These are phyloP conservation scores for Odontesthes bonariensis DNA, from an alignment of 2,113 vertebrate genomes.

Conservation along the genomic window DNA sequence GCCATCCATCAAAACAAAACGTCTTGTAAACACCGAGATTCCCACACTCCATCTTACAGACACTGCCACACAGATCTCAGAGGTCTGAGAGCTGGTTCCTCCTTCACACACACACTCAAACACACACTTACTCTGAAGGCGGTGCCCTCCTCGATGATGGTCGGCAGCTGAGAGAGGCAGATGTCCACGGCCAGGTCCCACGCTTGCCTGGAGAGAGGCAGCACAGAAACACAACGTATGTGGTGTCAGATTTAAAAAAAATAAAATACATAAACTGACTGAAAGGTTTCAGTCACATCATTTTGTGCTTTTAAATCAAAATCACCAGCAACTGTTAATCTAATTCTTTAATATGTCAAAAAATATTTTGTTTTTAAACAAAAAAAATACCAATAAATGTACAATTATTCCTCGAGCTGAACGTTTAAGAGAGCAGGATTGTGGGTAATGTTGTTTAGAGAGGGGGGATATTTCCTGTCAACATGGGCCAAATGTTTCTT, in stretches of 20 bases:
- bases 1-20: constrained; percentile 52
- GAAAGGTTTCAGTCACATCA: no score
- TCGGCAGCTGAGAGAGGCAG: constrained; percentile 97
- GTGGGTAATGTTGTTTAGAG: no score
- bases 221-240: not conserved
- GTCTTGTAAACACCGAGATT: constrained; percentile 10
- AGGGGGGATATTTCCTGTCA: no score
- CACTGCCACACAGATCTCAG: not conserved
- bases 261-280: no score
- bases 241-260: not conserved
- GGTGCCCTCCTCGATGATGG: constrained; percentile 98
- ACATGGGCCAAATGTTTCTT: no score
- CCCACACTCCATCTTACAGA: constrained; percentile 9
- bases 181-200: constrained; percentile 99
- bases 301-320: no score
- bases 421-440: no score
- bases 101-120: not conserved
- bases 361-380: no score
- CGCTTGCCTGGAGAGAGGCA: constrained; percentile 88
- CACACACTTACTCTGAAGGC: constrained; percentile 92
- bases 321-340: no score
- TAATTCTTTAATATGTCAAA: no score
- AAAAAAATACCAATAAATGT: no score
- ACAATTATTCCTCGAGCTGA: no score
- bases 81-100: not conserved